These are phyloP conservation scores for Zygogramma bicolorata DNA, from an alignment of 2,888 invertebrate genomes.

Conservation along the genomic window DNA sequence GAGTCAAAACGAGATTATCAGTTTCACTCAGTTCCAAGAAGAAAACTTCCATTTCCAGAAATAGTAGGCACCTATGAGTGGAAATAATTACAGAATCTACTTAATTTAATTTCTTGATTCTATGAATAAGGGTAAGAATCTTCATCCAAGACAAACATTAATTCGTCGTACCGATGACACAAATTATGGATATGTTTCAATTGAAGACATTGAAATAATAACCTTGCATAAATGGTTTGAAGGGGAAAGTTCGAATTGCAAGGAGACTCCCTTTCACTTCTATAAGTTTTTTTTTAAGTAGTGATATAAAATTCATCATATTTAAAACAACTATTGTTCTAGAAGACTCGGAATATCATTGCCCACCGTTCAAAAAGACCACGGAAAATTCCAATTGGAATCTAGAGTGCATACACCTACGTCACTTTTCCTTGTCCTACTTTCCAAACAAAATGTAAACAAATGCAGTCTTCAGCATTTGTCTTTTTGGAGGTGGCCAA, in stretches of 20 bases:
- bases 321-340: background rate
- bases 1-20: too few relatives aligned
- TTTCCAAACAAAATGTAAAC: conserved; percentile 3
- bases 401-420: background rate
- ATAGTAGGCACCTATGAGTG: too few relatives aligned
- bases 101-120: too few relatives aligned
- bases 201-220: background rate
- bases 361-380: background rate
- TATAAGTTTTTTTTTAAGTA: too few relatives aligned
- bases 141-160: too few relatives aligned
- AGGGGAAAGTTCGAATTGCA: background rate
- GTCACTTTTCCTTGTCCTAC: conserved; percentile 8
- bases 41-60: too few relatives aligned
- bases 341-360: background rate
- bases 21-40: too few relatives aligned
- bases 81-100: too few relatives aligned
- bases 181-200: too few relatives aligned
- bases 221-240: background rate
- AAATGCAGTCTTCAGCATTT: background rate
- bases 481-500: background rate
- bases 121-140: too few relatives aligned
- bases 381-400: background rate
- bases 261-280: background rate
- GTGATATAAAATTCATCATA: too few relatives aligned
- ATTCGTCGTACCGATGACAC: too few relatives aligned